These are phyloP conservation scores for Ectropis grisescens DNA, from an alignment of 1,140 invertebrate genomes.

Conservation along the genomic window DNA sequence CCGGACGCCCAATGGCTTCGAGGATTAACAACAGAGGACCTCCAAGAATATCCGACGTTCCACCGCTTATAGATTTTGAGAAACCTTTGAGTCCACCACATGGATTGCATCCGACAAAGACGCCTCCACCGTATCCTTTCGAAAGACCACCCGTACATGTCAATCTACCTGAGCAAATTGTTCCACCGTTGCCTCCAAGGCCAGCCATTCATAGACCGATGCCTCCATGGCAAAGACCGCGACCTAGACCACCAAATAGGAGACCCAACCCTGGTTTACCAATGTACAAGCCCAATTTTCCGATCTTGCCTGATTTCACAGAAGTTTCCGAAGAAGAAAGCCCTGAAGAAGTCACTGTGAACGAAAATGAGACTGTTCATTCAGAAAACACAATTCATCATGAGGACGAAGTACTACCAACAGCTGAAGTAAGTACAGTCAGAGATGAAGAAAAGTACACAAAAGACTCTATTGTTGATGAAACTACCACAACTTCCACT, in stretches of 20 bases:
- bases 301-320: slow-evolving; percentile 21
- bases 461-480: slow-evolving; percentile 14
- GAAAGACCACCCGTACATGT: slow-evolving; percentile 77
- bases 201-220: slow-evolving; percentile 72
- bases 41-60: slow-evolving; percentile 82
- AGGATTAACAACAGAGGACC: slow-evolving; percentile 92
- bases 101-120: slow-evolving; percentile 55
- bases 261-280: slow-evolving; percentile 61
- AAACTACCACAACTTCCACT: slow-evolving; percentile 17
- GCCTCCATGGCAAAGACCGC: slow-evolving; percentile 74
- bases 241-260: slow-evolving; percentile 61
- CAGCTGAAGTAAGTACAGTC: slow-evolving; percentile 22
- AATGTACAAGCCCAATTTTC: slow-evolving; percentile 54
- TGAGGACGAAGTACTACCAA: slow-evolving; percentile 2
- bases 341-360: slow-evolving; percentile 23
- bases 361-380: slow-evolving; percentile 44
- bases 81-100: slow-evolving; percentile 43
- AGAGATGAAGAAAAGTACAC: slow-evolving; percentile 20
- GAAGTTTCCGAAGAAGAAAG: slow-evolving; percentile 35
- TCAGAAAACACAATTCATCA: slow-evolving; percentile 39
- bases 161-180: slow-evolving; percentile 81
- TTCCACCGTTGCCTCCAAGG: slow-evolving; percentile 73
- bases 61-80: slow-evolving; percentile 79
- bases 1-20: slow-evolving; percentile 71
- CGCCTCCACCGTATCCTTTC: slow-evolving; percentile 77